A percentile compares a stretch with the other conserved stretches of the same genome.
Evolutionary conservation across 2,113 vertebrate genomes (phyloP).

Genomic region (Oryzias celebensis): DNA sequence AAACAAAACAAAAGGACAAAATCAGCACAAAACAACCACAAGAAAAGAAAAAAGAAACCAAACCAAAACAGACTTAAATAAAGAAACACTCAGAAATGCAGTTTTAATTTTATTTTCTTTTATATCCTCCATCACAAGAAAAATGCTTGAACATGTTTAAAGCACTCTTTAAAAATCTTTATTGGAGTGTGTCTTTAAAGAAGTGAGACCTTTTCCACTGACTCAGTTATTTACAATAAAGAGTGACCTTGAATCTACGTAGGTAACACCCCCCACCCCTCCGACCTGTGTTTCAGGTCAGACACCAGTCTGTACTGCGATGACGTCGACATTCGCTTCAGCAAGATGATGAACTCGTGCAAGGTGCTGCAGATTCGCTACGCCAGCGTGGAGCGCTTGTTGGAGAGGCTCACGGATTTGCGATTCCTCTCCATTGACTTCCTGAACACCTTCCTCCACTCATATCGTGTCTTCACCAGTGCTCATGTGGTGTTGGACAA

Average conservation of each 20-base stretch:
- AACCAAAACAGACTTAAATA: no score
- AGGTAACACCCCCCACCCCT: neutral
- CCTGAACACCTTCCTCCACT: conserved; percentile 97
- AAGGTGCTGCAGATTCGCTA: conserved; percentile 99
- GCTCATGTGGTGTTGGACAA: conserved; percentile 93
- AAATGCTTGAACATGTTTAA: no score
- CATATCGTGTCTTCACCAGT: conserved; percentile 93
- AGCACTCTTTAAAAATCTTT: no score
- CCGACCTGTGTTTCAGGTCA: conserved; percentile 79
- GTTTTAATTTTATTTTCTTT: no score
- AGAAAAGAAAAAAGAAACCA: no score
- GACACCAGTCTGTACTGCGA: conserved; percentile 96
- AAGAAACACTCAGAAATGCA: no score
- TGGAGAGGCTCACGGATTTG: conserved; percentile 93
- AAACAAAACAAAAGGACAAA: no score
- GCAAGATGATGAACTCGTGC: conserved; percentile 99
- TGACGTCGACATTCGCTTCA: conserved; percentile 97
- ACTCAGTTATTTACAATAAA: neutral
- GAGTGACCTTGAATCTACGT: conserved; percentile 2
- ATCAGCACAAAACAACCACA: no score
- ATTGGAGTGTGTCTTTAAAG: no score
- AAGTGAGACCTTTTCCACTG: neutral
- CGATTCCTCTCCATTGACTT: conserved; percentile 98
- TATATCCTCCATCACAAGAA: no score
- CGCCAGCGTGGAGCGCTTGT: conserved; percentile 90